Percentiles rank a stretch among this genome's conserved stretches.
phyloP scores from a whole-genome alignment of 2,113 vertebrate genomes.

The Tylochromis polylepis region DNA sequence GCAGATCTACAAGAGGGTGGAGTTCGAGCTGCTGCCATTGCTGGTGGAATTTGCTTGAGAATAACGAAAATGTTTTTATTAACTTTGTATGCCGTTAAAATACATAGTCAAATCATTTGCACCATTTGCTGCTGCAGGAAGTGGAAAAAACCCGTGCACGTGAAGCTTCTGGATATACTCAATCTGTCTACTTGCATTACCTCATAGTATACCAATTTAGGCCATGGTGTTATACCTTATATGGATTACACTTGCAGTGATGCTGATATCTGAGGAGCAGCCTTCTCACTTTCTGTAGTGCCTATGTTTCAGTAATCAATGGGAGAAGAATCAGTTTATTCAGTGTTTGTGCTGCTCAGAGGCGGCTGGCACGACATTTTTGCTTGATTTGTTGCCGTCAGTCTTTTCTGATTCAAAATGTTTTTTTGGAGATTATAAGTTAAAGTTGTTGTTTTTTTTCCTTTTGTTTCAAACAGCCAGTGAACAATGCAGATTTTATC shows the following conservation, averaged over 20 bases:
- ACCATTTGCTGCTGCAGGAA: background rate
- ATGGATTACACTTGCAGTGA: constrained; percentile 3
- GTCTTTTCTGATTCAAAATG: background rate
- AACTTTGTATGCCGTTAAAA: background rate
- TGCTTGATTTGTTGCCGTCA: background rate
- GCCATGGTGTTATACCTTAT: background rate
- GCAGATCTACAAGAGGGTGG: background rate
- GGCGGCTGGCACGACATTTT: background rate
- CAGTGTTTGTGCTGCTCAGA: background rate
- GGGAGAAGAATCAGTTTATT: constrained; percentile 3
- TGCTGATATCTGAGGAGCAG: constrained; percentile 37
- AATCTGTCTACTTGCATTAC: constrained; percentile 24
- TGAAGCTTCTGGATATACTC: background rate
- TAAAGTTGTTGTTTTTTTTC: background rate
- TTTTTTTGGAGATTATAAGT: background rate
- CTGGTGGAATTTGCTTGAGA: background rate
- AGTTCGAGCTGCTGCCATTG: background rate
- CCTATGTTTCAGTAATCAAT: background rate
- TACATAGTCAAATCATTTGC: background rate
- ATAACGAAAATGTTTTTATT: background rate
- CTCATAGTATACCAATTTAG: constrained; percentile 14
- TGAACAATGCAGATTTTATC: constrained; percentile 92
- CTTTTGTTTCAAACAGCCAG: constrained; percentile 73
- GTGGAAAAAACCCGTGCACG: background rate
- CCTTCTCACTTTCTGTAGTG: background rate